Base-by-base conservation (phyloP, 2,888 invertebrate genomes). In the Eupithecia insigniata region DNA sequence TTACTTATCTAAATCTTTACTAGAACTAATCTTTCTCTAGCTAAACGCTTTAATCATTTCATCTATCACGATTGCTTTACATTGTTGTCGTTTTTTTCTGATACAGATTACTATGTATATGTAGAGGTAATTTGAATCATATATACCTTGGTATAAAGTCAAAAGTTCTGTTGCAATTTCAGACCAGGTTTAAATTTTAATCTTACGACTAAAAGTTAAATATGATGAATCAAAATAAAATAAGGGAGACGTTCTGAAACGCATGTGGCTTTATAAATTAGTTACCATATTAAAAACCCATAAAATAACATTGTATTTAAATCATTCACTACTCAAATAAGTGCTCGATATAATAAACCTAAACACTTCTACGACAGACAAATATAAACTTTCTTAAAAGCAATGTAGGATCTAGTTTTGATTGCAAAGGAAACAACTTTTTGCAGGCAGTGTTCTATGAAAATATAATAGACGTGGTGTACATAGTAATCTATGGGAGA, bases 381-480 rank as follows among this genome's bases (percentile, higher is more conserved):
- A 89, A 84, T 84, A 75, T 65, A 64, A 68, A 78, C 83, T 78
- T 72, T 87, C 79, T 16, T 1, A 0, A 14, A 2, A 18, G n/a
- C 5, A 3, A 0, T 0, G 8, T 77, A 85, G 79, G 66, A 76
- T 65, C 22, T 28, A 83, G 39, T 82, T 79, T 83, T 69, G 76
- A 58, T 66, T 78, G 73, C 26, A 6, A 55, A 28, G 18, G 69
- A 51, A 8, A 16, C 12, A 60, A 78, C 89, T 90, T 90, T 90
- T 90, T 89, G 91, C 89, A 88, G 86, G 85, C 93, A 93, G 87
- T 88, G 87, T 93, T 89, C 89, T 93, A 93, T 93, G 92, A 94
- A 93, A 93, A 93, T 88, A 90, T 93, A 92, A 93, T 93, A 87
- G 90, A 85, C 85, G 85, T 85, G 85, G 85, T 86, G 85, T 86